Base-by-base conservation (phyloP, 2,797 vertebrate species). In the Lacerta agilis region DNA sequence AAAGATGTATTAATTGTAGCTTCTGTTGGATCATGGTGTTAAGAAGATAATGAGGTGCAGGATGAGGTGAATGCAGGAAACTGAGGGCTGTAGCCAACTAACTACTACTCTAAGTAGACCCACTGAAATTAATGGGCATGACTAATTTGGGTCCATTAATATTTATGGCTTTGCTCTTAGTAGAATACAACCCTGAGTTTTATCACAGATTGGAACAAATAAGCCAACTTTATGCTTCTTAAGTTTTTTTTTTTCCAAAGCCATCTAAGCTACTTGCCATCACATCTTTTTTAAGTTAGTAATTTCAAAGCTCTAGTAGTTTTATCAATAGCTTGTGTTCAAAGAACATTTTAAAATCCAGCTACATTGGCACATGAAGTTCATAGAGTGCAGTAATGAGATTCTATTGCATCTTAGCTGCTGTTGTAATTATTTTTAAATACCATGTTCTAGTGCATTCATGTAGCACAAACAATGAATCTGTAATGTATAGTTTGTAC, bases 401-500 rank as follows among this genome's bases (percentile, higher is more conserved):
- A 85, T 58, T 5, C 73, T 73, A 36, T 3, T 90, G 2, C 90
- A 91, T 87, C 25, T 64, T 9, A 1, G 85, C 64, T 33, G 61
- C 87, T 86, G n/a, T 86, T 49, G 11, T 15, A 49, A 49, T 49
- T 9, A 76, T 92, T 82, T 64, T 41, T 80, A 93, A 93, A 81
- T 76, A 1, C 41, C 15, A 67, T 36, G n/a, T 27, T 80, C 33
- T 36, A 33, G 43, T 49, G n/a, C 6, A 8, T 86, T 67, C 25
- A 61, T 2, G 36, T 25, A 2, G 3, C 69, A 25, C 20, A 17
- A 88, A 29, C 0, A 83, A 33, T 83, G 27, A 82, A 71, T 55
- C 11, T 67, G 10, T 38, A 5, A 38, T 86, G 1, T 8, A 2
- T 86, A 67, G 7, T 58, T 41, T 84, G 45, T 11, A 33, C 85